Base-by-base conservation (phyloP, 2,797 vertebrate genomes). In the Crotalus adamanteus region DNA sequence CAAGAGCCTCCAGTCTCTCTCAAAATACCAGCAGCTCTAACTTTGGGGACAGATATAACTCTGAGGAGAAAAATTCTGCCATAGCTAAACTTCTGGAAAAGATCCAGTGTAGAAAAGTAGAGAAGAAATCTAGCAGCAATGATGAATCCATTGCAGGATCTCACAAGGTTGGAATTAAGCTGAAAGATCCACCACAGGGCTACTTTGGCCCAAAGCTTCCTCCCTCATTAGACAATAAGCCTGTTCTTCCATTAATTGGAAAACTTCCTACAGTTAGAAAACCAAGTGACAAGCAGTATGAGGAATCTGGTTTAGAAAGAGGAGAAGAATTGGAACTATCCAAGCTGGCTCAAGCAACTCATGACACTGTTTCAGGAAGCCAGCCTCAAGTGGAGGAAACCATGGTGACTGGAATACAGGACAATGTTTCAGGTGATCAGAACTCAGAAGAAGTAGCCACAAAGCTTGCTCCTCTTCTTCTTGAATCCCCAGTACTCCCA, bases 131-230 rank as follows among this genome's bases (percentile, higher is more conserved):
- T 9, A 97, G 94, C 0, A 1, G 96, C 6, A 89, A 96, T 51
- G 98, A 98, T 0, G 98, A 98, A 63, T 97, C 98, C 95, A 95
- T 97, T 91, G 57, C 95, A 11, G 95, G 97, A 20, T 93, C 97
- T 92, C 97, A 92, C 94, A 99, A 99, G 96, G 96, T 98, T 55
- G 99, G 99, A 42, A 96, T 97, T 92, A 99, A 99, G 96, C 98
- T 99, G 91, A 99, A 99, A 95, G 99, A 99, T 95, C 99, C 99
- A 59, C 99, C 99, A 13, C 98, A 99, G 96, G 99, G 99, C 65
- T 99, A 99, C 96, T 99, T 99, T 87, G 99, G 99, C 63, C 99
- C 99, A 2, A 99, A 99, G 94, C 98, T 99, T 6, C 99, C 99
- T 55, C 99, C 99, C 3, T 95, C 98, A 7, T 97, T 99, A 63